Base-by-base conservation (phyloP, 2,113 vertebrate species). In the Dasyprocta punctata region DNA sequence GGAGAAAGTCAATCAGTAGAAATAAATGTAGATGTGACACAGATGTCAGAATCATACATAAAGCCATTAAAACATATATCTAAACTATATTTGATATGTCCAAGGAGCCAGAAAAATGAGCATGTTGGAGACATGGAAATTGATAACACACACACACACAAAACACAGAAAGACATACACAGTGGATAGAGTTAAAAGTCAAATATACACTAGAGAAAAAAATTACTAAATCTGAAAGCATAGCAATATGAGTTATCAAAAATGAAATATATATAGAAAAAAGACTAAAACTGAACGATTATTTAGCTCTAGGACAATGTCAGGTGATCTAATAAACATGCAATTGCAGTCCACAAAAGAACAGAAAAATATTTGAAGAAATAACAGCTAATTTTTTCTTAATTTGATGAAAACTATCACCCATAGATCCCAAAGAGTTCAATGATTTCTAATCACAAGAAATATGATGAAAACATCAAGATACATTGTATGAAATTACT, bases 341-440 rank as follows among this genome's bases (percentile, higher is more conserved):
- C 36, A 61, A 36, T 38, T 52, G 16, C 26, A 56, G 38, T 56
- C n/a, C 47, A 92, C 30, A 84, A 47, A 83, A 89, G 73, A 77
- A 77, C 17, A 19, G 3, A 71, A 92, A 56, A 44, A 16, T 82
- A 92, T 44, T 61, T 61, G 30, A 88, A 83, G 30, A 69, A 95
- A 88, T 65, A 87, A 81, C 61, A 52, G 44, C 56, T 56, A n/a
- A 92, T 56, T 67, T 67, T 95, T 75, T 67, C 58, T 71, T 83
- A 49, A 88, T 83, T 65, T 92, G 84, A 92, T 89, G 24, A 77
- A 92, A 88, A 75, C 33, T 49, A 86, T 41, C 58, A 92, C 38
- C 41, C 22, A 73, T 33, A 92, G 38, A 71, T 67, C 41, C 54
- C 44, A 73, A 90, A 90, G 73, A 30, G 44, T 8, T 82, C 36